A percentile compares a stretch with the other conserved stretches of the same genome.
Conservation (phyloP, 2,888 invertebrate genomes). For the Drosophila anceps region DNA sequence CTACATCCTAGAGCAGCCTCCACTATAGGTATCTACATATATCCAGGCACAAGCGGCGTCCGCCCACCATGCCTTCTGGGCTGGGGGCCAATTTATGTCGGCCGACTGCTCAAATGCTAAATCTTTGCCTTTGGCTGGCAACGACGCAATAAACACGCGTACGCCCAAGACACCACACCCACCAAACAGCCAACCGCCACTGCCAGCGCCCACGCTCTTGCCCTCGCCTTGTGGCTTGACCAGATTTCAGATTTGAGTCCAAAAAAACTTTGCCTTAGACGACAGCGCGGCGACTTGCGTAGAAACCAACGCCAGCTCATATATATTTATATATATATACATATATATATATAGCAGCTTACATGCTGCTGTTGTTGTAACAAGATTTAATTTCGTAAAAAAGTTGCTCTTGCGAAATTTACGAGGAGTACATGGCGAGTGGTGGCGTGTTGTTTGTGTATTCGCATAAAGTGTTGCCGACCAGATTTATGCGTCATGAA, state of each 20-base stretch:
- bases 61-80: slow-evolving; percentile 80
- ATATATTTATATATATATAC: slow-evolving; percentile 4
- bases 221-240: slow-evolving; percentile 48
- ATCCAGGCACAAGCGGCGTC: slow-evolving; percentile 34
- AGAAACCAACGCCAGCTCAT: slow-evolving; percentile 41
- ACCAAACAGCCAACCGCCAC: slow-evolving; percentile 32
- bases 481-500: slow-evolving; percentile 83
- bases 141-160: slow-evolving; percentile 79
- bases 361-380: slow-evolving; percentile 59
- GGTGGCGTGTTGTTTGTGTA: slow-evolving; percentile 78
- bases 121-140: slow-evolving; percentile 76
- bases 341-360: slow-evolving; percentile 1
- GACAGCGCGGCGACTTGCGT: slow-evolving; percentile 55
- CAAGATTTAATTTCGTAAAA: slow-evolving; percentile 82
- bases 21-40: background rate
- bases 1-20: slow-evolving; percentile 64
- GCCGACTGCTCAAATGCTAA: slow-evolving; percentile 77
- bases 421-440: slow-evolving; percentile 81
- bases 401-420: slow-evolving; percentile 80
- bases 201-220: slow-evolving; percentile 14
- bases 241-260: slow-evolving; percentile 55
- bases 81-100: slow-evolving; percentile 79
- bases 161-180: slow-evolving; percentile 64
- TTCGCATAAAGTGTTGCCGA: slow-evolving; percentile 83
- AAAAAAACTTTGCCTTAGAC: slow-evolving; percentile 62